These are phyloP conservation scores for Rosalia funebris DNA, from an alignment of 2,888 invertebrate genomes.

Conservation along the genomic window DNA sequence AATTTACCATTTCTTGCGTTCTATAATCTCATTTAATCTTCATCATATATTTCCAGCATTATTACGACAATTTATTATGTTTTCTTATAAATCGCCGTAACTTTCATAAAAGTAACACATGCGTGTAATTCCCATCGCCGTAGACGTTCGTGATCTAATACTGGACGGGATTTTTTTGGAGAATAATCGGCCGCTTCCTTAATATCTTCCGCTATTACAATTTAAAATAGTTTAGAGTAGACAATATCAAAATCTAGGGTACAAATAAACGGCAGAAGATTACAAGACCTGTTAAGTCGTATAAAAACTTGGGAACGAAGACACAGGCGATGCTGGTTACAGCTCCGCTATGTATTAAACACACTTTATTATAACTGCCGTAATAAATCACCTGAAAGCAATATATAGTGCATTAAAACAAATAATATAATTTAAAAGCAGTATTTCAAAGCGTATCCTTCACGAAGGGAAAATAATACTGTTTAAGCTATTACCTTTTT, in stretches of 20 bases:
- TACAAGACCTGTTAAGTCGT: not conserved
- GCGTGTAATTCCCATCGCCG: conserved; percentile 12
- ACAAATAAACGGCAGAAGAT: conserved; percentile 14
- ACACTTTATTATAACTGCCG: conserved; percentile 7
- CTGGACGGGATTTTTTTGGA: conserved; percentile 3
- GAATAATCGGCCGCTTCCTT: conserved; percentile 17
- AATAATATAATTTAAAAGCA: conserved; percentile 3
- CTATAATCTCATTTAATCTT: no score
- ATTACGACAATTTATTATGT: not conserved
- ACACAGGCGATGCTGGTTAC: not conserved
- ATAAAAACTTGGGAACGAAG: conserved; percentile 22
- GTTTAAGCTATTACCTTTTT: no score
- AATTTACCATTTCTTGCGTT: no score
- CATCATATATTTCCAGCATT: not conserved
- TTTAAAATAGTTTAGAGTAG: conserved; percentile 25
- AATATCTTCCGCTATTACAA: conserved; percentile 17
- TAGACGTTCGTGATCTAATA: conserved; percentile 18
- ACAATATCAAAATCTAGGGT: conserved; percentile 26
- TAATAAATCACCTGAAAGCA: conserved; percentile 7
- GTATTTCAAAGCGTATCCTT: not conserved
- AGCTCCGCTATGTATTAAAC: conserved; percentile 6
- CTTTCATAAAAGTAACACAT: conserved; percentile 5
- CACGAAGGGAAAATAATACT: not conserved
- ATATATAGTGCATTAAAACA: conserved; percentile 4
- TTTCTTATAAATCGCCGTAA: not conserved